These are phyloP conservation scores for Thalassarche chlororhynchos DNA, from an alignment of 2,113 vertebrate species.

Conservation along the genomic window DNA sequence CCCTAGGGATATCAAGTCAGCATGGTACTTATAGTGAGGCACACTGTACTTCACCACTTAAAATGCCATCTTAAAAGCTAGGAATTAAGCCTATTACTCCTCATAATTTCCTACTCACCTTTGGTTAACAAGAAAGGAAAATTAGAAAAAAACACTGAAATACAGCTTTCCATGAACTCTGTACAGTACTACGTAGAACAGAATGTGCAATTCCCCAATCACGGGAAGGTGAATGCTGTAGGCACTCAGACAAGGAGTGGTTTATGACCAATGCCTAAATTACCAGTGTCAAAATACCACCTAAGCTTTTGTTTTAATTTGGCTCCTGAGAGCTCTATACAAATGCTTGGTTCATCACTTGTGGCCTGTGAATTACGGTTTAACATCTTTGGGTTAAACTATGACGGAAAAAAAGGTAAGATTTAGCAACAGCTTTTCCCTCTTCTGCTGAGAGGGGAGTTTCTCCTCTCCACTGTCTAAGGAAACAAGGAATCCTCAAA, in stretches of 20 bases:
- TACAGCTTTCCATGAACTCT: background rate
- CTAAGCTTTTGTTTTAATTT: background rate
- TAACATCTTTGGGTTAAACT: background rate
- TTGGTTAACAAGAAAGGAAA: background rate
- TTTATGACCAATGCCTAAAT: background rate
- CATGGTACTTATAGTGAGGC: rapidly evolving
- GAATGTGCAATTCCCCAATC: background rate
- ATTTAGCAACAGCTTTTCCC: background rate
- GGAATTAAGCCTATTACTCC: background rate
- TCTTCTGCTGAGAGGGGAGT: background rate
- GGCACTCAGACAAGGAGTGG: background rate
- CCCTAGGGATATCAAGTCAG: background rate
- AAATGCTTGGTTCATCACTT: background rate
- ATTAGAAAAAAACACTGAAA: background rate
- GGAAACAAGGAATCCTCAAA: background rate
- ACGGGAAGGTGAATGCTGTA: background rate
- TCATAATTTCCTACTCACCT: background rate
- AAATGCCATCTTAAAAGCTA: background rate
- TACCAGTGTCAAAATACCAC: background rate
- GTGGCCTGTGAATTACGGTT: background rate
- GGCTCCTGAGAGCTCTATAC: background rate
- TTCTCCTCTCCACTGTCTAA: background rate
- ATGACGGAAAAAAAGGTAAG: background rate
- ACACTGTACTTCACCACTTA: rapidly evolving
- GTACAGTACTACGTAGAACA: rapidly evolving